Evolutionary conservation across 2,113 vertebrate genomes (phyloP).

Genomic region (Lepisosteus oculatus): DNA sequence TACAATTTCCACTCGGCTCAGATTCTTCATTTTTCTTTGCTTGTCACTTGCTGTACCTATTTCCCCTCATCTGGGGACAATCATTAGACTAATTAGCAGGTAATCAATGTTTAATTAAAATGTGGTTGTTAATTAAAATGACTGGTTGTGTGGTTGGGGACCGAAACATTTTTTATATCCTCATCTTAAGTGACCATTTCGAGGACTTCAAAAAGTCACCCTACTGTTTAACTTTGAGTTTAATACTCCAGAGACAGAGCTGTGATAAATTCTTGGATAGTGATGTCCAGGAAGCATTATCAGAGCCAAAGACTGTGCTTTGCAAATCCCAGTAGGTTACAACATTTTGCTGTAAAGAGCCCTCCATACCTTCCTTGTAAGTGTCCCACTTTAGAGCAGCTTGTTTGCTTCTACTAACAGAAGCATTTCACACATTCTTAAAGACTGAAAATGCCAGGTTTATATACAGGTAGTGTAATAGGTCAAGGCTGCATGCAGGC

Average conservation of each 20-base stretch:
- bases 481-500: no score
- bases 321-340: not conserved
- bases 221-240: slow-evolving; percentile 31
- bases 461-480: no score
- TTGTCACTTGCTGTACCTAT: slow-evolving; percentile 51
- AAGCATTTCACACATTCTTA: no score
- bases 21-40: slow-evolving; percentile 60
- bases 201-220: slow-evolving; percentile 14
- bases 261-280: no score
- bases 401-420: no score
- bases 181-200: slow-evolving; percentile 37
- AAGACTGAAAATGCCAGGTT: no score
- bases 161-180: slow-evolving; percentile 30
- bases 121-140: slow-evolving; percentile 75
- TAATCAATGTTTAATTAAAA: slow-evolving; percentile 94
- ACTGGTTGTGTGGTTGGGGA: slow-evolving; percentile 58
- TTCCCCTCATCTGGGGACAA: slow-evolving; percentile 71
- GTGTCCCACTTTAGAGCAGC: no score
- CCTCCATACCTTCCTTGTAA: no score
- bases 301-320: not conserved
- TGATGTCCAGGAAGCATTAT: no score
- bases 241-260: not conserved
- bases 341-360: no score
- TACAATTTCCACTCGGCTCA: slow-evolving; percentile 51
- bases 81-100: slow-evolving; percentile 84